Conservation (phyloP, 2,888 invertebrate species). For the Sarcophaga variegata region DNA sequence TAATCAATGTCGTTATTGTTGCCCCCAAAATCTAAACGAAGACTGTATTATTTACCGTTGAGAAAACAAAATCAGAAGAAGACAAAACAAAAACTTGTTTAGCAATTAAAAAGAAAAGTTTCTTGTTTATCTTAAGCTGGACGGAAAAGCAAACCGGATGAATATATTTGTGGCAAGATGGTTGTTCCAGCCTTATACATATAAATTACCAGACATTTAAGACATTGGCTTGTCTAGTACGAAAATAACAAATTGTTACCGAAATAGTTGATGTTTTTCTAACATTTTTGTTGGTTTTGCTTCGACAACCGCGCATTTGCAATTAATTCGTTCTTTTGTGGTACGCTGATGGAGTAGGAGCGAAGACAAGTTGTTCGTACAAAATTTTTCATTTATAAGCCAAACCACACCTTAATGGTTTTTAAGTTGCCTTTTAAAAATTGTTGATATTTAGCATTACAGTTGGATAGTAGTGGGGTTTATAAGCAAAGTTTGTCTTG, state of each 20-base stretch:
- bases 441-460: slow-evolving; percentile 19
- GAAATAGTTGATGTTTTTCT: neutral
- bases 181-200: slow-evolving; percentile 8
- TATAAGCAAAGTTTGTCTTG: slow-evolving; percentile 3
- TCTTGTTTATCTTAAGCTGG: slow-evolving; percentile 47
- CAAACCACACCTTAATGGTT: slow-evolving; percentile 51
- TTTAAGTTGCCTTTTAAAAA: slow-evolving; percentile 35
- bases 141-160: neutral
- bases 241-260: slow-evolving; percentile 29
- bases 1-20: too few relatives aligned
- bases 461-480: neutral
- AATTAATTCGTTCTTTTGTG: slow-evolving; percentile 76
- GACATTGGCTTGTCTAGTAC: neutral
- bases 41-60: too few relatives aligned
- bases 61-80: slow-evolving; percentile 11
- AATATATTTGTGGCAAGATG: slow-evolving; percentile 2
- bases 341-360: slow-evolving; percentile 28
- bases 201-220: slow-evolving; percentile 51
- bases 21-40: too few relatives aligned
- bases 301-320: slow-evolving; percentile 74
- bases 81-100: slow-evolving; percentile 72
- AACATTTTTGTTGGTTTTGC: slow-evolving; percentile 31
- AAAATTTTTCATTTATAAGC: slow-evolving; percentile 22
- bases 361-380: neutral
- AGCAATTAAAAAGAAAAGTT: slow-evolving; percentile 75